A percentile compares a stretch with the other conserved stretches of the same genome.
These are phyloP conservation scores for Vombatus ursinus DNA, from an alignment of 2,113 vertebrate genomes.

Conservation along the genomic window DNA sequence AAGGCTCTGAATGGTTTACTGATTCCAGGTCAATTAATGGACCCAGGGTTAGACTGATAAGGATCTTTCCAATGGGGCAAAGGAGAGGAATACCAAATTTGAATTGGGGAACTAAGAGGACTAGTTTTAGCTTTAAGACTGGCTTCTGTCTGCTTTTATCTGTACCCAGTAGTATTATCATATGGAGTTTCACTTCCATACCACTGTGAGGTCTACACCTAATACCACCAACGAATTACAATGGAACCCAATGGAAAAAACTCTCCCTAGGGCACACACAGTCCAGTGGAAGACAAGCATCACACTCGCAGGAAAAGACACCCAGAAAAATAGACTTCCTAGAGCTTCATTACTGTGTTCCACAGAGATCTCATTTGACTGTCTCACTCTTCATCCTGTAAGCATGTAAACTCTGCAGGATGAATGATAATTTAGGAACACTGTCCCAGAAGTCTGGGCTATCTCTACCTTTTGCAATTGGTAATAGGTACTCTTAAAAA, in stretches of 20 bases:
- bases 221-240: background rate
- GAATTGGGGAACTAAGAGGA: background rate
- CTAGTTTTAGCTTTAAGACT: background rate
- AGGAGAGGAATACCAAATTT: background rate
- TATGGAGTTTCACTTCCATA: background rate
- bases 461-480: background rate
- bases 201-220: background rate
- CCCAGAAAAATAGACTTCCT: background rate
- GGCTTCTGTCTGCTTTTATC: background rate
- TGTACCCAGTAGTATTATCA: background rate
- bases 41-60: background rate
- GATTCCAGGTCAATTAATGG: background rate
- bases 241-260: background rate
- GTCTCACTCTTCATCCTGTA: background rate
- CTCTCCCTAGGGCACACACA: background rate
- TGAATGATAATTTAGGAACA: no score
- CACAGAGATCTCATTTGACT: background rate
- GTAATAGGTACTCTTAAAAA: background rate
- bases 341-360: background rate
- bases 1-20: background rate
- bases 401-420: background rate
- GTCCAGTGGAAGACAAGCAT: background rate
- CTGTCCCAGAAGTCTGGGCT: background rate
- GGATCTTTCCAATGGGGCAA: background rate
- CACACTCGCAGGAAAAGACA: background rate